phyloP scores from a whole-genome alignment of 92 coral and sea anemone species.

The Palythoa caribaeorum region DNA sequence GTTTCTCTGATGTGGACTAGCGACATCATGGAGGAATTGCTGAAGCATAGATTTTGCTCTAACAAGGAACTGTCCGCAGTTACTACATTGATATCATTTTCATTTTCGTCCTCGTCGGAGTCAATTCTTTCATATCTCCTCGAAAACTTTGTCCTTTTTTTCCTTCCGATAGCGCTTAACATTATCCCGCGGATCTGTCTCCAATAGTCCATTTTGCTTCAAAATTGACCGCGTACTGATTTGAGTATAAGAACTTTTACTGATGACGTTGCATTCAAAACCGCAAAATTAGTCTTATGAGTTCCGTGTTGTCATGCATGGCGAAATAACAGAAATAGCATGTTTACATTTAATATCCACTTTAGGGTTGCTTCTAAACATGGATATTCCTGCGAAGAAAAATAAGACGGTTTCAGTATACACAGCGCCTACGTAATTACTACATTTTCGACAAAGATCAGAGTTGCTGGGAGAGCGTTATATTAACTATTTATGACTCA shows the following conservation, averaged over 20 bases:
- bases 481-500: neutral
- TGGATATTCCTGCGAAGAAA: slow-evolving; percentile 16
- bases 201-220: too few relatives aligned
- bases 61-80: neutral
- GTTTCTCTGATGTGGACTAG: neutral
- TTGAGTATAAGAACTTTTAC: neutral
- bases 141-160: neutral
- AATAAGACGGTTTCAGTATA: neutral
- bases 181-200: neutral
- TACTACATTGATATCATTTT: neutral
- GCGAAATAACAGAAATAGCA: neutral
- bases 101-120: slow-evolving; percentile 14
- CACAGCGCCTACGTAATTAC: neutral
- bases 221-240: neutral
- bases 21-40: neutral
- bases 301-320: slow-evolving; percentile 28
- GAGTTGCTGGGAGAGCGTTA: slow-evolving; percentile 20
- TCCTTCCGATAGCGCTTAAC: neutral
- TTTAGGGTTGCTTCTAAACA: slow-evolving; percentile 23
- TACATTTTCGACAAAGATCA: neutral
- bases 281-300: neutral
- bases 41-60: neutral
- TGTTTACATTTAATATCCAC: neutral
- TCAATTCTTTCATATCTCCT: slow-evolving; percentile 24
- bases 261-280: slow-evolving; percentile 30